Evolutionary conservation across 2,888 invertebrate genomes (phyloP), one percentile per base, ranked within the genome.

Genomic region (Noctua fimbriata): DNA sequence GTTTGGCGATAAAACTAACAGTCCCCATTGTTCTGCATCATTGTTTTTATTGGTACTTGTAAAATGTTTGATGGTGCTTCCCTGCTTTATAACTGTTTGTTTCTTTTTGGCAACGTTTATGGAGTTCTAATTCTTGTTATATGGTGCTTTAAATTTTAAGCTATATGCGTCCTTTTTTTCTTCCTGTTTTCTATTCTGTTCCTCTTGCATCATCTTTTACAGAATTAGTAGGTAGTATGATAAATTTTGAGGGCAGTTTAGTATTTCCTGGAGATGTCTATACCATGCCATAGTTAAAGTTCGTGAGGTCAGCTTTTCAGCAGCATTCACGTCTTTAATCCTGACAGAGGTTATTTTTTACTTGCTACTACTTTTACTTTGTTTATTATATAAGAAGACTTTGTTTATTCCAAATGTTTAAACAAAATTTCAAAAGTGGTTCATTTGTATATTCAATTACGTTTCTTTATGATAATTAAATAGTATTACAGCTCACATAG

Each of bases 41-140:
- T 92, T 91, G 93, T 93, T 95, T 95, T 95, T 95, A 95, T 94
- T 93, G 93, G 91, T 86, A 84, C 90, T 91, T 91, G 92, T 93
- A 94, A 93, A 94, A 91, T 91, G 92, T 92, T 92, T 90, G 87
- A 89, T 88, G 86, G 87, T 83, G 69, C 83, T 83, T 67, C 81
- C 65, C 21, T 73, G 83, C 74, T 87, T 86, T 85, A 84, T 84
- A 83, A 88, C 81, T 70, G 82, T 88, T 85, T 82, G 85, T 71
- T 84, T 86, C 82, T 76, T 84, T 86, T 84, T 90, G 87, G 84
- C 83, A 86, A 81, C 78, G 63, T 69, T 74, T 83, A 77, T 84
- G 47, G 76, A 60, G 52, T 49, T 79, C 66, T 66, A 79, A 82
- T 76, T 78, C 76, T 41, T 78, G 73, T 87, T 80, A 60, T 74